Conservation (phyloP, 2,113 vertebrate genomes). For the Chlamydotis undulata region DNA sequence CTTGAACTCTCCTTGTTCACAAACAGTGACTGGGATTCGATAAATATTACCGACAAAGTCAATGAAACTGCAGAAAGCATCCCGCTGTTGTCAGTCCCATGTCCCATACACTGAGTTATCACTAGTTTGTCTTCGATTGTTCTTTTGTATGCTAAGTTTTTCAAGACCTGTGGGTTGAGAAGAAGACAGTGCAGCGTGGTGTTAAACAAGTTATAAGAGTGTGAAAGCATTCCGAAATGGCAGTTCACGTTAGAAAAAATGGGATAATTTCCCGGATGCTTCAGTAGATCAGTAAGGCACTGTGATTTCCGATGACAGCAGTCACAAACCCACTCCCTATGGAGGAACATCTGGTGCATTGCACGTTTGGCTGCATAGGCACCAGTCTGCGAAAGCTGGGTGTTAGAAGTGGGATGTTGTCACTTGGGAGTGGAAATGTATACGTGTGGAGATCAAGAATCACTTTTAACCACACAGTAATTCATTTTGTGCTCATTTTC, state of each 20-base stretch:
- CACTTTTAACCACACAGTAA: neutral
- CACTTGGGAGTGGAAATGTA: neutral
- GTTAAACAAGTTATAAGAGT: neutral
- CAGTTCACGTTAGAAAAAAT: neutral
- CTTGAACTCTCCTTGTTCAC: neutral
- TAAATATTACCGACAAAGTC: neutral
- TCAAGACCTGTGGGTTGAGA: neutral
- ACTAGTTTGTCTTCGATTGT: neutral
- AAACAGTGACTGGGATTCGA: neutral
- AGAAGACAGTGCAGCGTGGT: fast-evolving
- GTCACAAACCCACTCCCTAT: neutral
- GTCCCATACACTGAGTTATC: neutral
- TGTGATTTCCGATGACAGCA: neutral
- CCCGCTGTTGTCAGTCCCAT: neutral
- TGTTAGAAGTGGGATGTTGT: neutral
- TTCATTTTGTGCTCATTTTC: neutral
- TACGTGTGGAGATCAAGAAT: neutral
- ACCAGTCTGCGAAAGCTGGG: neutral
- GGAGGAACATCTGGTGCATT: neutral
- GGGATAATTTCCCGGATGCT: neutral
- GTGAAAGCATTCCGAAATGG: neutral
- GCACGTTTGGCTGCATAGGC: neutral
- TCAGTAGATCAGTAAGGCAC: neutral
- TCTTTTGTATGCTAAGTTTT: neutral
- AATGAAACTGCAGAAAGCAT: neutral